Evolutionary conservation across 2,113 vertebrate genomes (phyloP).

Genomic region (Cettia cetti): DNA sequence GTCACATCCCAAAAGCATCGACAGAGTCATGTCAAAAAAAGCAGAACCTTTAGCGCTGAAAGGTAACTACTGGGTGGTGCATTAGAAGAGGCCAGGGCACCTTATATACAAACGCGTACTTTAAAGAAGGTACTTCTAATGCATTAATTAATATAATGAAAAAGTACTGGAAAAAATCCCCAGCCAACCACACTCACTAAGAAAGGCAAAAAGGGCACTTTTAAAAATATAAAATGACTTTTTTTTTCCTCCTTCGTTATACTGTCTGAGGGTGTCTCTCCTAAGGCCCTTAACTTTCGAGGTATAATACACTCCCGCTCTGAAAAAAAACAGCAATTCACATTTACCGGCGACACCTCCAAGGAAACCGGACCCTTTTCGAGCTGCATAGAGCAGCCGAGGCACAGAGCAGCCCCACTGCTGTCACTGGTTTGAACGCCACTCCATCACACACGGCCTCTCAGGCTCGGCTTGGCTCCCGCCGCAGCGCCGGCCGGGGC

Average conservation of each 20-base stretch:
- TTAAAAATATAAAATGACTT: rapidly evolving
- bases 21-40: neutral
- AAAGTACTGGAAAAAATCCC: neutral
- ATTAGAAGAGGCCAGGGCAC: neutral
- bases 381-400: too few relatives aligned
- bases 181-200: neutral
- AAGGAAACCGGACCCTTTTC: neutral
- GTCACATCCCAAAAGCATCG: neutral
- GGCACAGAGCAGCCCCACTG: rapidly evolving
- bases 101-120: rapidly evolving
- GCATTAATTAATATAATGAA: neutral
- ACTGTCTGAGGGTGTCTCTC: neutral
- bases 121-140: neutral
- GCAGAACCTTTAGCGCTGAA: neutral
- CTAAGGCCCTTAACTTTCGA: neutral
- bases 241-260: too few relatives aligned
- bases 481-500: neutral
- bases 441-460: rapidly evolving
- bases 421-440: rapidly evolving
- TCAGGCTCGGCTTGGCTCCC: too few relatives aligned
- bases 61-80: neutral
- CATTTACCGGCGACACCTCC: rapidly evolving
- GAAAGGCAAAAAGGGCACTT: neutral
- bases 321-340: rapidly evolving
- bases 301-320: neutral